These are phyloP conservation scores for Nothocercus nigrocapillus DNA, from an alignment of 2,113 vertebrate genomes.

Conservation along the genomic window DNA sequence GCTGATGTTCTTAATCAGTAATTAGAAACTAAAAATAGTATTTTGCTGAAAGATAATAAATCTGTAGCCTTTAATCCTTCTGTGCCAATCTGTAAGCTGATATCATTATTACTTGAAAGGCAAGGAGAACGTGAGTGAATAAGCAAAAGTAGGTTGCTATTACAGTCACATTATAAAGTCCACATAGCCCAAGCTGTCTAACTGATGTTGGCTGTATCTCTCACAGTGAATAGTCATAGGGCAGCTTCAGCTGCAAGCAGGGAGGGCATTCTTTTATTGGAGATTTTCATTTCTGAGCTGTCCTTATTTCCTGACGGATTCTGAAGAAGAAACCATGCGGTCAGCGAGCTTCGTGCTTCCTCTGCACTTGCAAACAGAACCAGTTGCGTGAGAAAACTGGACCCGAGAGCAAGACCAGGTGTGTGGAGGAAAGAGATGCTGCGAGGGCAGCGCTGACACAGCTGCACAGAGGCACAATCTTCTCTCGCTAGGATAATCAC, in stretches of 20 bases:
- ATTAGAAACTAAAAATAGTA: conserved; percentile 63
- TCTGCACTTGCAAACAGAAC: neutral
- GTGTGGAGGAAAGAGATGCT: neutral
- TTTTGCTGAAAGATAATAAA: conserved; percentile 59
- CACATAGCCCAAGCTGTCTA: neutral
- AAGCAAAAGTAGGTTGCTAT: conserved; percentile 22
- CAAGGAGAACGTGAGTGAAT: neutral
- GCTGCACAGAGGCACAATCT: neutral
- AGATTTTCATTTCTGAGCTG: conserved; percentile 7
- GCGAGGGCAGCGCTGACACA: rapidly evolving
- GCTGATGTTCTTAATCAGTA: conserved; percentile 42
- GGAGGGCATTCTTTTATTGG: neutral
- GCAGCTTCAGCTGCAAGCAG: neutral
- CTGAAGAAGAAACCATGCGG: neutral
- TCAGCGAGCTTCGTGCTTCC: rapidly evolving
- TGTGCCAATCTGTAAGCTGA: conserved; percentile 45
- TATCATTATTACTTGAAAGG: conserved; percentile 47
- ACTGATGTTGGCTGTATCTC: neutral
- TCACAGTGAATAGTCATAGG: neutral
- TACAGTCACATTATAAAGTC: neutral
- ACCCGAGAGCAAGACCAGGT: neutral
- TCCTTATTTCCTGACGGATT: neutral
- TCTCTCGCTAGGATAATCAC: neutral
- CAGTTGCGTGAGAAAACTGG: rapidly evolving
- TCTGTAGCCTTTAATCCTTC: conserved; percentile 51